phyloP scores from a whole-genome alignment of 2,797 vertebrate genomes.

The Sandelia bainsii region DNA sequence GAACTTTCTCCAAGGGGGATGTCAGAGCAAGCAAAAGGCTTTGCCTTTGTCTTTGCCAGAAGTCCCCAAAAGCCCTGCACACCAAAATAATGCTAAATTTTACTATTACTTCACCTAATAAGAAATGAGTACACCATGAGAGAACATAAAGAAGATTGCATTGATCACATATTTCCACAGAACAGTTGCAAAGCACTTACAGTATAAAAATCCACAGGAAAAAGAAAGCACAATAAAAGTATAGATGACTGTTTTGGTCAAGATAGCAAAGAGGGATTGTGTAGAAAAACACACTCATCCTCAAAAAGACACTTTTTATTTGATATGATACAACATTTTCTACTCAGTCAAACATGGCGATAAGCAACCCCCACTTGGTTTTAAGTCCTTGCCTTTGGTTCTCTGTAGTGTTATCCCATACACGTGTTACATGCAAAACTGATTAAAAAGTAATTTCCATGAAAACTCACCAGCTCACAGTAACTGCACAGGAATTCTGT shows the following conservation, averaged over 20 bases:
- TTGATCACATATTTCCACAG: background rate
- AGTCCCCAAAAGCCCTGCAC: slow-evolving; percentile 25
- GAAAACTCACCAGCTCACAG: slow-evolving; percentile 60
- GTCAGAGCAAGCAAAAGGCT: slow-evolving; percentile 53
- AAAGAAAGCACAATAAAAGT: background rate
- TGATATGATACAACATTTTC: slow-evolving; percentile 85
- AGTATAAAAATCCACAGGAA: background rate
- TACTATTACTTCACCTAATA: background rate
- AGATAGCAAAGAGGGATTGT: background rate
- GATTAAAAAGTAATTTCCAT: slow-evolving; percentile 51
- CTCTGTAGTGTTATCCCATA: slow-evolving; percentile 70
- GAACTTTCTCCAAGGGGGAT: slow-evolving; percentile 70
- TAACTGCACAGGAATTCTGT: slow-evolving; percentile 37
- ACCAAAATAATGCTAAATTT: slow-evolving; percentile 8
- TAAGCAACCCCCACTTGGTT: slow-evolving; percentile 55
- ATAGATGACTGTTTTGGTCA: background rate
- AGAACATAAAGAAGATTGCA: background rate
- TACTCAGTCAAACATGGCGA: slow-evolving; percentile 75
- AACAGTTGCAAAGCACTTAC: background rate
- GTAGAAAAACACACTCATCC: slow-evolving; percentile 25
- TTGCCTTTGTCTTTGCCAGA: slow-evolving; percentile 55
- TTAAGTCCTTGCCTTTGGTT: slow-evolving; percentile 61
- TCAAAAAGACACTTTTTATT: slow-evolving; percentile 84
- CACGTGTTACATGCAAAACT: slow-evolving; percentile 81
- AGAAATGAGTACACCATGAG: background rate